Conservation (phyloP, 92 coral and sea anemone species). For the Porites cylindrica region DNA sequence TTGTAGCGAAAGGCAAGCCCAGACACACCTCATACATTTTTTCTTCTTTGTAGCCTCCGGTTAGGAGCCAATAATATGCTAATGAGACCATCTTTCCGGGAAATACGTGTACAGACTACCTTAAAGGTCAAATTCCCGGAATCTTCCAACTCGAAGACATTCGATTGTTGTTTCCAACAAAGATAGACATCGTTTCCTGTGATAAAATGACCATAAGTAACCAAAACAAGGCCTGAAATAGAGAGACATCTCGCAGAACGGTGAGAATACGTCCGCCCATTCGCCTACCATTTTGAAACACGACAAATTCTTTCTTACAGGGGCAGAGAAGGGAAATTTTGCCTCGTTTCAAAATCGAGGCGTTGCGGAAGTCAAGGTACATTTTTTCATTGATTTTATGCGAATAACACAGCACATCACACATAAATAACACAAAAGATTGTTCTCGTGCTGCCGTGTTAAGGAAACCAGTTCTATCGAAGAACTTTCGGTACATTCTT, state of each 20-base stretch:
- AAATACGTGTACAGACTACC: neutral
- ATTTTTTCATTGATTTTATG: too few relatives aligned
- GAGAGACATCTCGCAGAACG: neutral
- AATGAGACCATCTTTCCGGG: slow-evolving; percentile 10
- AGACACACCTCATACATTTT: neutral
- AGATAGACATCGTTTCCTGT: neutral
- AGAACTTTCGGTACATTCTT: too few relatives aligned
- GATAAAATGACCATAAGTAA: neutral
- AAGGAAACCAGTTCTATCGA: too few relatives aligned
- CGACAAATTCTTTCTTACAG: neutral
- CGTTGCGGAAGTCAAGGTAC: neutral
- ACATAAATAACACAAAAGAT: too few relatives aligned
- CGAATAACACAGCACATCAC: too few relatives aligned
- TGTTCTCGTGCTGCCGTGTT: too few relatives aligned
- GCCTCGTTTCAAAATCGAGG: slow-evolving; percentile 9
- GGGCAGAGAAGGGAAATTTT: slow-evolving; percentile 14
- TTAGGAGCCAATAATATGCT: neutral
- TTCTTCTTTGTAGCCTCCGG: neutral
- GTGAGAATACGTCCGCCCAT: neutral
- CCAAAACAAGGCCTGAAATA: neutral
- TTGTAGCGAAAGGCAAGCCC: neutral
- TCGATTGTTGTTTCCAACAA: neutral
- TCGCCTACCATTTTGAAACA: slow-evolving; percentile 20
- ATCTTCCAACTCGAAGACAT: neutral
- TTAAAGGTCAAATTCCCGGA: slow-evolving; percentile 1